These are phyloP conservation scores for Plutomurus gul DNA, from an alignment of 1,140 invertebrate species.

Conservation along the genomic window DNA sequence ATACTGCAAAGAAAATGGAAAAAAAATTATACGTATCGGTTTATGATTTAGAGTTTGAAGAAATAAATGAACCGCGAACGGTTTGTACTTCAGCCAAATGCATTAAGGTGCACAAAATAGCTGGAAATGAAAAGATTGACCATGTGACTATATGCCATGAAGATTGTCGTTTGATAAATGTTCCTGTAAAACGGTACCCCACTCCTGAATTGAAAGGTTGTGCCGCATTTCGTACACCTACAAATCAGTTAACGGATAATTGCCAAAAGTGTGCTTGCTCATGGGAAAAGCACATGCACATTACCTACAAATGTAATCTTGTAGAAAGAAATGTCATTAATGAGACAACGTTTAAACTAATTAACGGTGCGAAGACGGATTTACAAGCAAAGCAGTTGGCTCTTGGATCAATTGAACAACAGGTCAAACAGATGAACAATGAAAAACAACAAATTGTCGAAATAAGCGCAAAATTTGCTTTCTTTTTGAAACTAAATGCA, in stretches of 20 bases:
- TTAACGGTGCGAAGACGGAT: not conserved
- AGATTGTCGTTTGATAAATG: not conserved
- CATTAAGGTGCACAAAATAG: not conserved
- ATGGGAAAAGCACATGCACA: conserved; percentile 23
- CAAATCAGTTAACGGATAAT: not conserved
- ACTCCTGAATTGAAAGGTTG: not conserved
- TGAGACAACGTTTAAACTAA: not conserved
- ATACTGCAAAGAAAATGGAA: not conserved
- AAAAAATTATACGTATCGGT: not conserved
- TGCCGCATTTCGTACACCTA: not conserved
- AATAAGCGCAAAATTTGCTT: conserved; percentile 26
- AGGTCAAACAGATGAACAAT: not conserved
- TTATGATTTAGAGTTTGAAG: not conserved
- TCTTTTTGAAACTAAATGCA: conserved; percentile 45
- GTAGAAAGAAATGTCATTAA: not conserved
- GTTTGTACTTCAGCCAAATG: conserved; percentile 24
- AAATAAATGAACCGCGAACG: not conserved
- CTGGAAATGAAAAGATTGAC: not conserved
- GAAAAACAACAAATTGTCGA: not conserved
- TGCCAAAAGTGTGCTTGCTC: not conserved
- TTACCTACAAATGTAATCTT: conserved; percentile 5
- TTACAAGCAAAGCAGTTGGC: not conserved
- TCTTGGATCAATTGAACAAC: not conserved
- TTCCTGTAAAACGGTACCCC: not conserved
- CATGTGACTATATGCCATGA: not conserved